A percentile compares a stretch with the other conserved stretches of the same genome.
These are phyloP conservation scores for Trinorchestia longiramus DNA, from an alignment of 1,140 invertebrate species.

Conservation along the genomic window DNA sequence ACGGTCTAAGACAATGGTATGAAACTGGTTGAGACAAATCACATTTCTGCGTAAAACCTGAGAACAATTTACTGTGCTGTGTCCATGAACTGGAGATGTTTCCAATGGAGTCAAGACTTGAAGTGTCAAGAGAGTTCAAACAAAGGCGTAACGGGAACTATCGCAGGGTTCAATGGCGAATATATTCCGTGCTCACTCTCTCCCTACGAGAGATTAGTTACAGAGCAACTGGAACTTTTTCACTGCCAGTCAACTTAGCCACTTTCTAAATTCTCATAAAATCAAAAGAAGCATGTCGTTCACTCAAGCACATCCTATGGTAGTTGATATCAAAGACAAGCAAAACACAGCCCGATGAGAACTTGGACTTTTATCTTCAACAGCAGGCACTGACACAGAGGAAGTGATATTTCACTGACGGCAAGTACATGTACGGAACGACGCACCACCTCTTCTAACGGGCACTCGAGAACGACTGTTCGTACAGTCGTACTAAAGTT, in stretches of 20 bases:
- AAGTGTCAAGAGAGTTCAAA: not conserved
- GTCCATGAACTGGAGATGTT: not conserved
- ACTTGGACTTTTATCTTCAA: not conserved
- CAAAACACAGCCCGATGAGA: not conserved
- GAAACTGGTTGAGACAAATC: no score
- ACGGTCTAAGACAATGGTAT: no score
- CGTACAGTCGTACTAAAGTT: no score
- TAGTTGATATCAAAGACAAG: not conserved
- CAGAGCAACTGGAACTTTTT: conserved; percentile 18
- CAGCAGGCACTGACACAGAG: not conserved
- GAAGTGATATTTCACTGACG: conserved; percentile 33
- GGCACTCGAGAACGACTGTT: not conserved
- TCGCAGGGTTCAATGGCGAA: not conserved
- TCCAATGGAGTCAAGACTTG: not conserved
- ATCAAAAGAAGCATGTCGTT: not conserved
- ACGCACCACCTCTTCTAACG: not conserved
- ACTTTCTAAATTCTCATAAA: conserved; percentile 34
- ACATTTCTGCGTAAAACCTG: no score
- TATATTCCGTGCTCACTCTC: not conserved
- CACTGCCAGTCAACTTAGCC: conserved; percentile 19
- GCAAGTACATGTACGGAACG: not conserved
- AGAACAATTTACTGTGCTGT: no score
- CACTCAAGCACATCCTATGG: not conserved
- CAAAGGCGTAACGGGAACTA: not conserved
- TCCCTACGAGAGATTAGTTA: not conserved